phyloP scores from a whole-genome alignment of 2,888 invertebrate genomes.

The Aspidapion aeneum region DNA sequence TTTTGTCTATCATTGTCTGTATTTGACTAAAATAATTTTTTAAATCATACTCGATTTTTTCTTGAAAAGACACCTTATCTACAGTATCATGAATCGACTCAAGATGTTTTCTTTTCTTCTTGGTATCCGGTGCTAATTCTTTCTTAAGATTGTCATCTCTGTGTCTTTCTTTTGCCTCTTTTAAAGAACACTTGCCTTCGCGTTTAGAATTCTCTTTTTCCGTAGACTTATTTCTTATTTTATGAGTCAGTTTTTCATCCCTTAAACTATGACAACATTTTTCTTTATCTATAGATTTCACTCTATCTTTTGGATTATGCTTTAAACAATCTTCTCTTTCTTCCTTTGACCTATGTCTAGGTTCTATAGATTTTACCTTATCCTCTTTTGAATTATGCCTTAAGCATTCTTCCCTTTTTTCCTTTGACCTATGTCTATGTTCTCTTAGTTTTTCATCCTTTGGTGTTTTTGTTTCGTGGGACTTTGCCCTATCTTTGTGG shows the following conservation, averaged over 20 bases:
- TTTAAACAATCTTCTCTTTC: constrained; percentile 8
- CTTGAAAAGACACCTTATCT: constrained; percentile 8
- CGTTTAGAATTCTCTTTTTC: not conserved
- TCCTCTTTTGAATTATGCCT: constrained; percentile 1
- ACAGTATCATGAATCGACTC: not conserved
- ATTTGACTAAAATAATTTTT: constrained; percentile 30
- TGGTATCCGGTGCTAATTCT: not conserved
- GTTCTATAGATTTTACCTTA: not conserved
- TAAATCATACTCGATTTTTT: constrained; percentile 29
- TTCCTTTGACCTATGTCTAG: constrained; percentile 4
- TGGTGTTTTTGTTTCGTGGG: not conserved
- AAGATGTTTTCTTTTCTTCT: not conserved
- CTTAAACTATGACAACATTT: not conserved
- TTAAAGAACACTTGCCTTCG: too few relatives aligned
- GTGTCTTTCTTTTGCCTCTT: not conserved
- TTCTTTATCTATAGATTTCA: not conserved
- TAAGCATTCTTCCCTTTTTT: constrained; percentile 10
- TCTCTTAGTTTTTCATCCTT: not conserved
- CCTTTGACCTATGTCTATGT: constrained; percentile 4
- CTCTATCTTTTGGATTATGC: not conserved
- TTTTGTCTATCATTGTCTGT: constrained; percentile 29
- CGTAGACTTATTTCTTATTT: not conserved
- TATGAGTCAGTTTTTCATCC: constrained; percentile 21
- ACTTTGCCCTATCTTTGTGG: not conserved
- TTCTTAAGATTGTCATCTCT: not conserved